Conservation (phyloP, 2,888 invertebrate genomes). For the Magallana nippona region DNA sequence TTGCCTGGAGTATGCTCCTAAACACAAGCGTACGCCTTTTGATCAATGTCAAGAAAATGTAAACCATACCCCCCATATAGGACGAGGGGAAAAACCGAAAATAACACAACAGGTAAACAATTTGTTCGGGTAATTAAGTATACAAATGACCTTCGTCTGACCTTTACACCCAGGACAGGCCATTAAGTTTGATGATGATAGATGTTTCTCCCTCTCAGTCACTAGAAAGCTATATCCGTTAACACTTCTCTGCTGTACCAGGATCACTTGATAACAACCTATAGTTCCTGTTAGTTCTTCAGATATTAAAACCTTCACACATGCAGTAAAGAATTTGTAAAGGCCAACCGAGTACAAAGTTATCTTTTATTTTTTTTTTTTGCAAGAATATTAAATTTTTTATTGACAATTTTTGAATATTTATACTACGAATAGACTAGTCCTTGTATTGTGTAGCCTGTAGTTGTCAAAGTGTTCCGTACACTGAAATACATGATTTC, state of each 20-base stretch:
- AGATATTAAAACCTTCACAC: not conserved
- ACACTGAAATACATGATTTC: too few species aligned
- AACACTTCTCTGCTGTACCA: not conserved
- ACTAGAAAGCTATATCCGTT: conserved; percentile 1
- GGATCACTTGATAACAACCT: not conserved
- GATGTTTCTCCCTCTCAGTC: not conserved
- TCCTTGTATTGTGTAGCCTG: too few species aligned
- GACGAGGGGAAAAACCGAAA: not conserved
- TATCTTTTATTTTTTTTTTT: too few species aligned
- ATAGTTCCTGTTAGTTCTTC: not conserved
- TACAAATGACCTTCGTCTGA: conserved; percentile 7
- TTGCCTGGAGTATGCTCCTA: too few species aligned
- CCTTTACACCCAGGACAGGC: not conserved
- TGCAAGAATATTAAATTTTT: too few species aligned
- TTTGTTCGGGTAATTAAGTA: conserved; percentile 2
- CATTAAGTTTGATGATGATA: conserved; percentile 19
- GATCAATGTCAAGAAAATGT: not conserved
- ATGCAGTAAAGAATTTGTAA: too few species aligned
- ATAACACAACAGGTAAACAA: not conserved
- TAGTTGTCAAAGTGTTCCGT: too few species aligned
- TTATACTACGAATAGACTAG: too few species aligned
- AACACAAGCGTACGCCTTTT: not conserved
- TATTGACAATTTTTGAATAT: too few species aligned
- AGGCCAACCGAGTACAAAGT: too few species aligned
- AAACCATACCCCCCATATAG: not conserved